Evolutionary conservation across 2,113 vertebrate genomes (phyloP).

Genomic region (Siniperca knerii): DNA sequence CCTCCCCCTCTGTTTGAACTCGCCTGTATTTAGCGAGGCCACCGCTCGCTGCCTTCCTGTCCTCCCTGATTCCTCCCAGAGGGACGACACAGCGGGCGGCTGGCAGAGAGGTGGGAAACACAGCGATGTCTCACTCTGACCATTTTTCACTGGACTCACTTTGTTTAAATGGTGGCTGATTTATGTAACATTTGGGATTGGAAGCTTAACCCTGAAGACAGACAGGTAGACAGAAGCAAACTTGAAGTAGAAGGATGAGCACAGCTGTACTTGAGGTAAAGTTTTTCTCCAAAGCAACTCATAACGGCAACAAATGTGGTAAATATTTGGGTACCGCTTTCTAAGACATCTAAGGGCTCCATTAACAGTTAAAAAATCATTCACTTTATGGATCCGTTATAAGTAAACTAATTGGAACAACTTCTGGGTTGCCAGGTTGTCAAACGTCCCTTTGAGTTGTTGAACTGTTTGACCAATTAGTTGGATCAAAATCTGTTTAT

Average conservation of each 20-base stretch:
- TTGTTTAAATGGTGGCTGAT: not conserved
- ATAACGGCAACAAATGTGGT: too few relatives aligned
- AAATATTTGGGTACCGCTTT: too few relatives aligned
- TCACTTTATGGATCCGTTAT: too few relatives aligned
- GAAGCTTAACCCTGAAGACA: not conserved
- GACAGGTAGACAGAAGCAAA: not conserved
- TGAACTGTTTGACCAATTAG: too few relatives aligned
- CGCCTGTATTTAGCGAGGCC: conserved; percentile 12
- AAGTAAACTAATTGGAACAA: too few relatives aligned
- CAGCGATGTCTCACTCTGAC: conserved; percentile 22
- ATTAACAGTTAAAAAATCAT: not conserved
- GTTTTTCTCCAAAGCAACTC: too few relatives aligned
- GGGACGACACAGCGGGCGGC: conserved; percentile 12
- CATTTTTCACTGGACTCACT: not conserved
- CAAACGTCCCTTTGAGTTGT: too few relatives aligned
- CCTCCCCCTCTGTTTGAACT: conserved; percentile 24
- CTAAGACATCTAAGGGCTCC: not conserved
- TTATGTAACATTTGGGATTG: not conserved
- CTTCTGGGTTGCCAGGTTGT: too few relatives aligned
- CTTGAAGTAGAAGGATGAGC: too few relatives aligned
- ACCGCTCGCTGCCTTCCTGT: conserved; percentile 18
- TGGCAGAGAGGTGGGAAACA: not conserved
- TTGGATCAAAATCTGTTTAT: too few relatives aligned
- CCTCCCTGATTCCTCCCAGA: conserved; percentile 6
- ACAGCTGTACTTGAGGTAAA: too few relatives aligned